Base-by-base conservation (phyloP, 1,140 invertebrate genomes). In the Drosophila nannoptera region DNA sequence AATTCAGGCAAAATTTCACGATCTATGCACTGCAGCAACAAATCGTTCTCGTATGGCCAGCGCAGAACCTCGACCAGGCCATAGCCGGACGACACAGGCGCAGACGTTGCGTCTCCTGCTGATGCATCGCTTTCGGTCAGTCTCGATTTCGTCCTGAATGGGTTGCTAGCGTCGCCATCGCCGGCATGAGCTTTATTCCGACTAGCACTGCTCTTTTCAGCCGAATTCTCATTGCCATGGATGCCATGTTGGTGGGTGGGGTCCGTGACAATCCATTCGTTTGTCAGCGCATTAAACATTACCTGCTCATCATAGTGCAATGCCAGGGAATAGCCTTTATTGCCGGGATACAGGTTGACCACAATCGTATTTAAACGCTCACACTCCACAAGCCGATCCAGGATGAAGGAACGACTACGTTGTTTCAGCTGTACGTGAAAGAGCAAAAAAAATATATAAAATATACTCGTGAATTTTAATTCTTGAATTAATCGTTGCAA, bases 281-380 rank as follows among this genome's bases (percentile, higher is more conserved):
- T 86, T 8, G 82, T 81, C n/a, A 68, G 62, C 7, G 82, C 59
- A 35, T 87, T 82, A 5, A 88, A 53, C 48, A 75, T 49, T 43
- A 75, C 33, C 29, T 88, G 75, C 40, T 89, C 87, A 52, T 92
- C 89, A 87, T 93, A 88, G 89, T 93, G 93, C 77, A 96, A 90
- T 88, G 94, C 94, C 88, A 98, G 90, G 73, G 96, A 96, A 90
- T 97, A 97, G 78, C 96, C 96, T 90, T 97, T 96, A 90, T 97
- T 96, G 42, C 94, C 95, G 64, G 96, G 94, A 92, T 97, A 97
- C 73, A 98, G 91, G 91, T 97, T 98, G 66, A 98, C 92, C 75
- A 97, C 94, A 82, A 98, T 91, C 73, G 95, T 97, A 89, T 97
- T 96, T 53, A 97, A 91, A 88, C 94, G 93, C 88, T 97, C 96